These are phyloP conservation scores for Myotis davidii DNA, from an alignment of 2,113 vertebrate species.

Conservation along the genomic window DNA sequence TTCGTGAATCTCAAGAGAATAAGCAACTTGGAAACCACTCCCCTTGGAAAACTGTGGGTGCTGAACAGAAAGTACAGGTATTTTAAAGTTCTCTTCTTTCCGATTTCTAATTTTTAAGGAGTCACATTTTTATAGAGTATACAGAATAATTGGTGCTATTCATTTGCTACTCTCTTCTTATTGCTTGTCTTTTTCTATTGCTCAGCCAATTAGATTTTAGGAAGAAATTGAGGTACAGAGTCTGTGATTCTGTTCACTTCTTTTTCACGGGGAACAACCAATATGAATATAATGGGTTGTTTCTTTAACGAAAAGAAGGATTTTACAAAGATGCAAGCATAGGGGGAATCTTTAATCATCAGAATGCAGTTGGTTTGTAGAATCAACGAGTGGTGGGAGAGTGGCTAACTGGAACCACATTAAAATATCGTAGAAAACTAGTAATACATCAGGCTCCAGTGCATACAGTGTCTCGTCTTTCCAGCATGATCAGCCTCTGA, in stretches of 20 bases:
- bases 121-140: background rate
- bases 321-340: slow-evolving; percentile 4
- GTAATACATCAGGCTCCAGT: background rate
- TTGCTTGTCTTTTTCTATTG: background rate
- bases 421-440: background rate
- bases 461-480: background rate
- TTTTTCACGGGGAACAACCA: background rate
- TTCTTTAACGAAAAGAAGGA: background rate
- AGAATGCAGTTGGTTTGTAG: slow-evolving; percentile 2
- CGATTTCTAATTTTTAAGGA: background rate
- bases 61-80: slow-evolving; percentile 67
- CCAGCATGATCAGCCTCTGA: background rate
- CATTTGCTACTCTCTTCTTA: background rate
- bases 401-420: background rate
- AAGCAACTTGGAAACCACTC: slow-evolving; percentile 50
- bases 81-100: background rate
- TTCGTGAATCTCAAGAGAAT: slow-evolving; percentile 68
- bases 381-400: background rate
- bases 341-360: background rate
- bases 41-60: rapidly evolving
- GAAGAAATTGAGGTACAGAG: background rate
- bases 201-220: background rate
- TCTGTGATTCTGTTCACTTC: slow-evolving; percentile 20
- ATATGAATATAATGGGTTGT: background rate
- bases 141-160: background rate